Evolutionary conservation across 1,140 invertebrate species (phyloP).

Genomic region (Aplysia californica): DNA sequence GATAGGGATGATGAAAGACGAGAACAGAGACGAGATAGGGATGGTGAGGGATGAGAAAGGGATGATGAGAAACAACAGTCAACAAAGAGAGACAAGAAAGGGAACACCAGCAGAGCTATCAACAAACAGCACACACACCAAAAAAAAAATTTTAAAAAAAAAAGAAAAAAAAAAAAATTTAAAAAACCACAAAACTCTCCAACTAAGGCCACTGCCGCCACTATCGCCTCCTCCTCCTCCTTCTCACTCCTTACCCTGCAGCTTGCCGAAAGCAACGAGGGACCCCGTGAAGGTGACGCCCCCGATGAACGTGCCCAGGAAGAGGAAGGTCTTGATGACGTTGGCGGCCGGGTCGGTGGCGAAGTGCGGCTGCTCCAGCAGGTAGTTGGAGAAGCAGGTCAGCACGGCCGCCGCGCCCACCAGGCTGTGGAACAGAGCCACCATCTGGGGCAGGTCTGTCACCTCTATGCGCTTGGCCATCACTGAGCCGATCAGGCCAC

Average conservation of each 20-base stretch:
- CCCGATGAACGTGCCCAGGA: constrained; percentile 91
- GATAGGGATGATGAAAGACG: too few relatives aligned
- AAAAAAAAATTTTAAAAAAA: too few relatives aligned
- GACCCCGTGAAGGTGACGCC: constrained; percentile 91
- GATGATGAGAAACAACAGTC: too few relatives aligned
- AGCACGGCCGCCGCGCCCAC: constrained; percentile 89
- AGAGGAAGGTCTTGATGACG: constrained; percentile 88
- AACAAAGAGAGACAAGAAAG: too few relatives aligned
- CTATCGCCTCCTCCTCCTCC: too few relatives aligned
- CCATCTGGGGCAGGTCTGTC: constrained; percentile 89
- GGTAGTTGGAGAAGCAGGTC: constrained; percentile 86
- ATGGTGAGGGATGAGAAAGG: too few relatives aligned
- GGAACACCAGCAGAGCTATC: too few relatives aligned
- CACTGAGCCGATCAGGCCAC: constrained; percentile 59
- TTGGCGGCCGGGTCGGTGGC: constrained; percentile 84
- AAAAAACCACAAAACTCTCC: too few relatives aligned
- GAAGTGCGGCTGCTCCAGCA: constrained; percentile 85
- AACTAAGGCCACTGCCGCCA: too few relatives aligned
- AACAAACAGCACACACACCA: too few relatives aligned
- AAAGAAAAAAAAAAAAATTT: too few relatives aligned
- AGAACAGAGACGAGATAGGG: too few relatives aligned
- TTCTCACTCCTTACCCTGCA: constrained; percentile 80
- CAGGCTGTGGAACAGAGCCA: constrained; percentile 89
- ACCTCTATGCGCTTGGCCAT: constrained; percentile 89
- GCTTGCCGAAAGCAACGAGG: constrained; percentile 90